phyloP scores from a whole-genome alignment of 2,888 invertebrate species.

The Elysia crispata region DNA sequence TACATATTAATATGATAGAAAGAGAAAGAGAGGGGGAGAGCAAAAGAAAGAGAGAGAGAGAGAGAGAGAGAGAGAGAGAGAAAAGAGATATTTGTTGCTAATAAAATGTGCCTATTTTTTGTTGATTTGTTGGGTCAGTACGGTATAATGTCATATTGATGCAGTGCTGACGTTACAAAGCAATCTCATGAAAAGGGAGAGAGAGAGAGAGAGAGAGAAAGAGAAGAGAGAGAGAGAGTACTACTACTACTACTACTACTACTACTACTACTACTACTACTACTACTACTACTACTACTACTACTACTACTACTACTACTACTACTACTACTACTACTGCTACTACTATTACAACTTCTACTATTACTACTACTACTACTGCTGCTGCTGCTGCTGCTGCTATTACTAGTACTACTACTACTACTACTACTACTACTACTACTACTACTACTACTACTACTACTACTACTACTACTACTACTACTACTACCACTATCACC shows the following conservation, averaged over 20 bases:
- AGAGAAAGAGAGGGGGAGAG: too few species aligned
- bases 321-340: conserved; percentile 1
- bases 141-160: too few species aligned
- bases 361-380: conserved; percentile 9
- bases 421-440: conserved; percentile 9
- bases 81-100: too few species aligned
- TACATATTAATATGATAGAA: too few species aligned
- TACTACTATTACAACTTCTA: too few species aligned
- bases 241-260: conserved; percentile 9
- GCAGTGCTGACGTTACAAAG: too few species aligned
- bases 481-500: neutral
- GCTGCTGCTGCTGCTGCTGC: neutral
- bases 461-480: conserved; percentile 9
- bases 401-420: conserved; percentile 1
- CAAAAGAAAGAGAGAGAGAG: too few species aligned
- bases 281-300: conserved; percentile 9
- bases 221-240: too few species aligned
- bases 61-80: too few species aligned
- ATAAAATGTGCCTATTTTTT: too few species aligned
- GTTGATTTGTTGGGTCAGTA: conserved; percentile 26
- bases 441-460: conserved; percentile 4
- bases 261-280: conserved; percentile 9
- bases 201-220: too few species aligned
- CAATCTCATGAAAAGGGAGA: too few species aligned
- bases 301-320: conserved; percentile 4